Base-by-base conservation (phyloP, 1,140 invertebrate species). In the Pachyrhynchus sulphureomaculatus region DNA sequence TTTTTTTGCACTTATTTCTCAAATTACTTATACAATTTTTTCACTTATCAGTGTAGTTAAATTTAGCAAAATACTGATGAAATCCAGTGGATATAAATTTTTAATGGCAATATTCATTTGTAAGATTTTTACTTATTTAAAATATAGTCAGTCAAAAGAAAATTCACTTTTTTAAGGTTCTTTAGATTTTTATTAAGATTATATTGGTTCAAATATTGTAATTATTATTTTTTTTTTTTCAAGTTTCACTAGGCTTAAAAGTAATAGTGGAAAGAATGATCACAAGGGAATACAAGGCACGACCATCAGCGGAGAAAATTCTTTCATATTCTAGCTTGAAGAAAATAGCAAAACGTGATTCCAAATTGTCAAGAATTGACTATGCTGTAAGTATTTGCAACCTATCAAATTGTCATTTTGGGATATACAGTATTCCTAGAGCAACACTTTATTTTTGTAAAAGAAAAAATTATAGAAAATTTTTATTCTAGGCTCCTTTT, bases 221-320 rank as follows among this genome's bases (percentile, higher is more conserved):
- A n/a, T n/a, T n/a, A n/a, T n/a, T n/a, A n/a, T n/a, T n/a, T n/a
- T n/a, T n/a, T 26, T 34, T 42, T 60, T 23, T 32, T 62, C 54
- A 36, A 36, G 55, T 63, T 4, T 53, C 55, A 10, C 12, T 33
- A 17, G 42, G 21, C 4, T 42, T 62, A 15, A 51, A 32, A 15
- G n/a, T 64, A 9, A 37, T 64, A 15, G 55, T 67, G 8, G 32
- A 59, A 47, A 53, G 47, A 34, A 67, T 67, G 66, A 39, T 62
- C 12, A 20, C 36, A 17, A 39, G 18, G 12, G 47, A 62, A 4
- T 57, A 57, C 33, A 33, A 52, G 15, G 48, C 39, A 13, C 48
- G 66, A 23, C 66, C 66, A 24, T 20, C 44, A 24, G 53, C 66
- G 8, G 34, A 42, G 23, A 49, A 64, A 56, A 53, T 67, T 18